Conservation (phyloP, 2,113 vertebrate genomes). For the Hypanus sabinus region DNA sequence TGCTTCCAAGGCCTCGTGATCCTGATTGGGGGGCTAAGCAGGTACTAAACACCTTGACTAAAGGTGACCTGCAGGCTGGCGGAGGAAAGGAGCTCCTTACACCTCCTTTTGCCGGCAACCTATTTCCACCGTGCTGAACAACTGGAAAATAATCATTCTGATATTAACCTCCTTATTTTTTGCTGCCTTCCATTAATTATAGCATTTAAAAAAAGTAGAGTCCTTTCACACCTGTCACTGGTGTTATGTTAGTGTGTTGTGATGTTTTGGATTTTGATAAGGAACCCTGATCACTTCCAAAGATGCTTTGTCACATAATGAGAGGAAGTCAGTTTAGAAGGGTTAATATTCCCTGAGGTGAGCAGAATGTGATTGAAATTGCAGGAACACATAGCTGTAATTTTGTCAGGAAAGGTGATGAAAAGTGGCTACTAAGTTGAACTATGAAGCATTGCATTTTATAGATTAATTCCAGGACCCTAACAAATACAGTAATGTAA, state of each 20-base stretch:
- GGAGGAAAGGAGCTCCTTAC: too few relatives aligned
- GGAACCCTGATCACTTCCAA: not conserved
- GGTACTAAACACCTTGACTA: too few relatives aligned
- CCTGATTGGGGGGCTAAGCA: too few relatives aligned
- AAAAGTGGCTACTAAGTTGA: not conserved
- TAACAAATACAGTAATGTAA: not conserved
- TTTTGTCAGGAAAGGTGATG: not conserved
- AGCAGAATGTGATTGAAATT: not conserved
- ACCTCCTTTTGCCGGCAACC: too few relatives aligned
- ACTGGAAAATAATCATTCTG: too few relatives aligned
- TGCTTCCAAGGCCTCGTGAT: too few relatives aligned
- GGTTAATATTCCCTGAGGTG: not conserved
- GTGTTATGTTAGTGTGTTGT: not conserved
- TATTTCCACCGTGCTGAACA: too few relatives aligned
- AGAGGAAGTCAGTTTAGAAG: not conserved
- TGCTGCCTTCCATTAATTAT: not conserved
- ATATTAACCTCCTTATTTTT: not conserved
- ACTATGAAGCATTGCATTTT: not conserved
- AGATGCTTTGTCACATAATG: not conserved
- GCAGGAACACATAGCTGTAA: not conserved
- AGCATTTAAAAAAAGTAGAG: not conserved
- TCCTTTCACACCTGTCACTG: not conserved
- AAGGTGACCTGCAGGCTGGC: too few relatives aligned
- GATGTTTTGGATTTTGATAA: not conserved
- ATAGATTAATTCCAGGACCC: not conserved